Evolutionary conservation across 2,888 invertebrate species (phyloP).

Genomic region (Yponomeuta plumbellus): DNA sequence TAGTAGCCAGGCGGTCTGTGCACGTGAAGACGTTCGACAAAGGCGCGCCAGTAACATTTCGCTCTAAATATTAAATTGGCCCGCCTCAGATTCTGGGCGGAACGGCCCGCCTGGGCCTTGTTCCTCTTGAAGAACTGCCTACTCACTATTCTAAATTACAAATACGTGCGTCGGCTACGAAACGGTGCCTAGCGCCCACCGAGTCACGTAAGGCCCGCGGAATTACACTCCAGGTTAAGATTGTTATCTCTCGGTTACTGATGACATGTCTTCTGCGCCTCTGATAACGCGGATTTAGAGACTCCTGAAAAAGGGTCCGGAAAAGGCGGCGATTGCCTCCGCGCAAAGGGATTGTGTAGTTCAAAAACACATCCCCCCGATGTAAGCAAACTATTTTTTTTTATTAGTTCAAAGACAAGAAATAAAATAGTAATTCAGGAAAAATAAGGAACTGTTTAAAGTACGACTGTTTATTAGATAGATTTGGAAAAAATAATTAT

Average conservation of each 20-base stretch:
- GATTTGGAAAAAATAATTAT: no score
- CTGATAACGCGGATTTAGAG: not conserved
- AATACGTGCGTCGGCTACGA: slow-evolving; percentile 9
- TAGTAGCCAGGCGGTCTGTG: not conserved
- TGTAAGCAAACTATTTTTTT: no score
- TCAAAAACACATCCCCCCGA: no score
- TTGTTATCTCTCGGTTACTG: slow-evolving; percentile 8
- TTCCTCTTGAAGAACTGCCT: slow-evolving; percentile 16
- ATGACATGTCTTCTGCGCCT: not conserved
- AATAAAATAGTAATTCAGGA: no score
- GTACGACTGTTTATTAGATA: no score
- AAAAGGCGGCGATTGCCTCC: not conserved
- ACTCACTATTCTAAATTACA: slow-evolving; percentile 17
- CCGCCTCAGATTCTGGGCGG: slow-evolving; percentile 8
- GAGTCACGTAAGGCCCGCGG: slow-evolving; percentile 2
- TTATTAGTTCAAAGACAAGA: no score
- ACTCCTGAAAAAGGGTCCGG: not conserved
- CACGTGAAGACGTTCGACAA: not conserved
- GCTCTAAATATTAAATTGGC: slow-evolving; percentile 6
- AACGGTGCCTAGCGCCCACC: not conserved
- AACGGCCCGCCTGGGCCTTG: slow-evolving; percentile 6
- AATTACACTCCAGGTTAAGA: slow-evolving; percentile 12
- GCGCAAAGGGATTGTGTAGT: no score
- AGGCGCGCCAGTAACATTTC: not conserved
- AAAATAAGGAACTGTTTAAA: no score